Evolutionary conservation across 2,797 vertebrate genomes (phyloP).

Genomic region (Oophaga sylvatica): DNA sequence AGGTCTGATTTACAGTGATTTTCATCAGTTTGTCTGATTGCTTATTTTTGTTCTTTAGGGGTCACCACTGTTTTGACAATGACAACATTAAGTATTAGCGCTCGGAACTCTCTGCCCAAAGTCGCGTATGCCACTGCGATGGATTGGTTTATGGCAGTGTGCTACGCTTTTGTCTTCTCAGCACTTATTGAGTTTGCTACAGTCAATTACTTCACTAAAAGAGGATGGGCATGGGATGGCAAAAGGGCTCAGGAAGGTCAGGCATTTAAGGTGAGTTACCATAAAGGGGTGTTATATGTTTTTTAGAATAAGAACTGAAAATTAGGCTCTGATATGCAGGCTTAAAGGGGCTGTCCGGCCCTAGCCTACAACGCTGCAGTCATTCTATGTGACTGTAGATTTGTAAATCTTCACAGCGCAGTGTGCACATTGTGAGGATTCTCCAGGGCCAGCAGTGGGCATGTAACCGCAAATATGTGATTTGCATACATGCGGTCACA

Average conservation of each 20-base stretch:
- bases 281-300: too few species aligned
- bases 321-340: too few species aligned
- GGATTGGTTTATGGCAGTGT: constrained; percentile 99
- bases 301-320: too few species aligned
- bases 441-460: too few species aligned
- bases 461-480: too few species aligned
- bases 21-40: background rate
- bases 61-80: constrained; percentile 99
- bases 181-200: constrained; percentile 99
- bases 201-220: constrained; percentile 99
- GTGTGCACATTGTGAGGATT: too few species aligned
- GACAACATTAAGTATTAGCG: constrained; percentile 99
- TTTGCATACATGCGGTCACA: too few species aligned
- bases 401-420: too few species aligned
- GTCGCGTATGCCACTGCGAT: constrained; percentile 99
- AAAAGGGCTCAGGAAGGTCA: constrained; percentile 90
- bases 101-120: constrained; percentile 97
- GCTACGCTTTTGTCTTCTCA: constrained; percentile 99
- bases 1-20: background rate
- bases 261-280: constrained; percentile 79
- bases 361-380: too few species aligned
- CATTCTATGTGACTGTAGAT: too few species aligned
- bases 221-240: constrained; percentile 99
- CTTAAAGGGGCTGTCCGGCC: too few species aligned
- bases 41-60: constrained; percentile 73